Evolutionary conservation across 2,888 invertebrate genomes (phyloP), one percentile per base, ranked within the genome.

Genomic region (Caenorhabditis plicata): DNA sequence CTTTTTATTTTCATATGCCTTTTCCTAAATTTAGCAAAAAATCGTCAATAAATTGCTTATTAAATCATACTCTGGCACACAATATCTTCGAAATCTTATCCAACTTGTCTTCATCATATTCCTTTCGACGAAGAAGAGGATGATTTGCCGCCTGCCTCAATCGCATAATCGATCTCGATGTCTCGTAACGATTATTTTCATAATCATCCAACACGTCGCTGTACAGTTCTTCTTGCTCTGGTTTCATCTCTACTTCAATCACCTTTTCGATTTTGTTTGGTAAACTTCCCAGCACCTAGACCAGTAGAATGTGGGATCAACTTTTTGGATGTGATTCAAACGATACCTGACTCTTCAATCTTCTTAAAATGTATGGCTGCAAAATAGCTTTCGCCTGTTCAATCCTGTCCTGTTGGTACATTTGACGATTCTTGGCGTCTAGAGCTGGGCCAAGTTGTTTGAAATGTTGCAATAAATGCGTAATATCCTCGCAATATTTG

Each of bases 331-430:
- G n/a, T n/a, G n/a, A n/a, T n/a, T n/a, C n/a, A n/a, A n/a, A n/a
- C n/a, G n/a, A n/a, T 32, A 60, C 60, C 47, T 72, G 62, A 35
- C 86, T 83, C 82, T 95, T 95, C 40, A 94, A 84, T 52, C 96
- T 85, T 17, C 95, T 85, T 38, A 96, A 85, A 3, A 95, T 88
- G 82, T 96, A 96, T 0, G 96, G 96, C 81, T 90, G 90, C 90
- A 96, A 92, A 69, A 96, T 94, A 43, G 89, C 86, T 81, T 95
- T 94, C 0, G 95, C 95, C 77, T 93, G 90, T 13, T 88, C 88
- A 36, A 96, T 90, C 82, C 92, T 90, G 51, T 90, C 88, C 79
- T 88, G 87, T 81, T 93, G 94, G 82, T 92, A 95, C n/a, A 88
- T 83, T 0, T 89, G 88, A 8, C 87, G 84, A 0, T 89, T 88